These are phyloP conservation scores for Oncorhynchus clarkii DNA, from an alignment of 2,113 vertebrate species.

Conservation along the genomic window DNA sequence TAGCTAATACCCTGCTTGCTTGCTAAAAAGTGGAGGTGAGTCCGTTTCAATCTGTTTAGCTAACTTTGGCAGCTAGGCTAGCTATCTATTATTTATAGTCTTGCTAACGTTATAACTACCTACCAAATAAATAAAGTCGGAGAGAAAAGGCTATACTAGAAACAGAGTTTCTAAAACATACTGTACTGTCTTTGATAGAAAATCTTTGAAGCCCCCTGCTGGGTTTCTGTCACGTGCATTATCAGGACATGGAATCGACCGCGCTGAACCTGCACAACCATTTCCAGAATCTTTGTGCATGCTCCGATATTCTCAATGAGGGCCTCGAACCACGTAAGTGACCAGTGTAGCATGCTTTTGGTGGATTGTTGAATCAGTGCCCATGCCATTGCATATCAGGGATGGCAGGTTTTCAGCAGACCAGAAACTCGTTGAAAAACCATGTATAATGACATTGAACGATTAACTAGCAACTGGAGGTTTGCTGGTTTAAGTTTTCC, in stretches of 20 bases:
- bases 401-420: too few species aligned
- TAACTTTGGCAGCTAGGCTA: background rate
- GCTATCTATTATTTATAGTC: background rate
- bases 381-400: too few species aligned
- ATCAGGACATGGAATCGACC: slow-evolving; percentile 73
- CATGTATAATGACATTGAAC: too few species aligned
- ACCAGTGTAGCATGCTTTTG: too few species aligned
- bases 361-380: too few species aligned
- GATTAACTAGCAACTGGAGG: too few species aligned
- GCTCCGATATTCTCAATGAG: slow-evolving; percentile 81
- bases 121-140: background rate
- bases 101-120: background rate
- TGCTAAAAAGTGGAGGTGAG: background rate
- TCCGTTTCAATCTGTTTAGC: background rate
- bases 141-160: too few species aligned
- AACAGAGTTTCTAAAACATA: background rate
- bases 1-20: background rate
- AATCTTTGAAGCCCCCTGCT: background rate
- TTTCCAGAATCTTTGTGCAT: slow-evolving; percentile 78
- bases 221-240: slow-evolving; percentile 3
- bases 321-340: slow-evolving; percentile 80
- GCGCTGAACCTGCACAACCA: slow-evolving; percentile 78
- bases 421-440: too few species aligned
- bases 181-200: background rate
- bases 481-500: too few species aligned